Evolutionary conservation across 2,113 vertebrate genomes (phyloP), one percentile per base, ranked within the genome.

Genomic region (Glaucomys volans): DNA sequence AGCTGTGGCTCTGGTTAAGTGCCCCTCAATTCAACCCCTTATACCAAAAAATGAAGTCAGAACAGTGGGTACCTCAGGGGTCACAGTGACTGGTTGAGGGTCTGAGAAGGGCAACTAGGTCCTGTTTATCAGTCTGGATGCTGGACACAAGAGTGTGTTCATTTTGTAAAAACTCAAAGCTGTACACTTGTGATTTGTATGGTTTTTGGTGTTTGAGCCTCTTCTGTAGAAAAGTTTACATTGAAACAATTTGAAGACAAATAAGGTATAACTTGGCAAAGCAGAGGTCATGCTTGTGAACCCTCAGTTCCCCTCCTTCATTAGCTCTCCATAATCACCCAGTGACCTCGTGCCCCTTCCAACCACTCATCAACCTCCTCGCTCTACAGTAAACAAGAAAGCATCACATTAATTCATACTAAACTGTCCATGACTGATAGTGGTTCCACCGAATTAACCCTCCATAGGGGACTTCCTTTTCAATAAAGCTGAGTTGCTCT

Each of bases 341-440:
- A 50, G 16, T 17, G 18, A 47, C 75, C 28, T 28, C 5, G 4
- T 0, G 71, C 42, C 42, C 32, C 52, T 84, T 47, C n/a, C 50
- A n/a, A 32, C 32, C 32, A 24, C 71, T 87, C 47, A 32, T 16
- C 76, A 13, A 18, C n/a, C 32, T 37, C 50, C 72, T 44, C 22
- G 35, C 64, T 69, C 69, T 84, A 37, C 4, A 12, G 47, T 67
- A n/a, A 85, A 69, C 14, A 13, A 67, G n/a, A 92, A 62, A 82
- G 14, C 37, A 54, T 52, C 57, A 6, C 8, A 74, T 37, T 84
- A 42, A 95, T 64, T 92, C 79, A 72, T 4, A 44, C 52, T 95
- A 71, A 91, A 91, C 20, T 93, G 67, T 74, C 59, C 69, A 88
- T 79, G 86, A 80, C 91, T 93, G 62, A 82, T 12, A 81, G 54